phyloP scores from a whole-genome alignment of 2,797 vertebrate species.

The Trichosurus vulpecula region DNA sequence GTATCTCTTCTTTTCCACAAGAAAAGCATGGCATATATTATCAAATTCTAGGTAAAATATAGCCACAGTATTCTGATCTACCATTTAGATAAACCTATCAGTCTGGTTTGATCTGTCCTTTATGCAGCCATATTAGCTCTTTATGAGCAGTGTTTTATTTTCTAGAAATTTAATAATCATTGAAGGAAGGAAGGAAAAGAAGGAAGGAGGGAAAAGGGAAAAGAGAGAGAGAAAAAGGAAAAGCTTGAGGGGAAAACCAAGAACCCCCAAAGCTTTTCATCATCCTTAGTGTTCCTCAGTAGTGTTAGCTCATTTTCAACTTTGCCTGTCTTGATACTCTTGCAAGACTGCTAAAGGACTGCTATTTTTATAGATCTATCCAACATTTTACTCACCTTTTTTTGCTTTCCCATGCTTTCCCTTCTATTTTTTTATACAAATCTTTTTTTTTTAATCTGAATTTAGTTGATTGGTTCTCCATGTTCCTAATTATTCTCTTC shows the following conservation, averaged over 20 bases:
- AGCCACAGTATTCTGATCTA: neutral
- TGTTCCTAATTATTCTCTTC: neutral
- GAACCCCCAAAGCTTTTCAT: neutral
- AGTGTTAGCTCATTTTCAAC: neutral
- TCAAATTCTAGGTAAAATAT: neutral
- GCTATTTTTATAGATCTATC: neutral
- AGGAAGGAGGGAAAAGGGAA: neutral
- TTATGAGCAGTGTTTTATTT: neutral
- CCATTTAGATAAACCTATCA: neutral
- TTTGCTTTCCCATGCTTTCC: neutral
- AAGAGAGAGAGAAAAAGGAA: neutral
- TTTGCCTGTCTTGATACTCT: neutral
- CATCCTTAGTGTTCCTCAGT: neutral
- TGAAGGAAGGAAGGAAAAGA: neutral
- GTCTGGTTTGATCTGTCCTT: neutral
- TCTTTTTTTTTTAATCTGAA: neutral
- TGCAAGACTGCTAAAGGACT: neutral
- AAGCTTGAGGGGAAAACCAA: neutral
- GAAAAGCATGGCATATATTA: neutral
- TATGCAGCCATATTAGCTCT: neutral
- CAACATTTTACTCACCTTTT: neutral
- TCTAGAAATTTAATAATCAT: neutral
- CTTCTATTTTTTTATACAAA: neutral
- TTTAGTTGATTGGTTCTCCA: neutral
- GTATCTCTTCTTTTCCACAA: neutral